Evolutionary conservation across 2,888 invertebrate species (phyloP), one percentile per base, ranked within the genome.

Genomic region (Baccha elongata): DNA sequence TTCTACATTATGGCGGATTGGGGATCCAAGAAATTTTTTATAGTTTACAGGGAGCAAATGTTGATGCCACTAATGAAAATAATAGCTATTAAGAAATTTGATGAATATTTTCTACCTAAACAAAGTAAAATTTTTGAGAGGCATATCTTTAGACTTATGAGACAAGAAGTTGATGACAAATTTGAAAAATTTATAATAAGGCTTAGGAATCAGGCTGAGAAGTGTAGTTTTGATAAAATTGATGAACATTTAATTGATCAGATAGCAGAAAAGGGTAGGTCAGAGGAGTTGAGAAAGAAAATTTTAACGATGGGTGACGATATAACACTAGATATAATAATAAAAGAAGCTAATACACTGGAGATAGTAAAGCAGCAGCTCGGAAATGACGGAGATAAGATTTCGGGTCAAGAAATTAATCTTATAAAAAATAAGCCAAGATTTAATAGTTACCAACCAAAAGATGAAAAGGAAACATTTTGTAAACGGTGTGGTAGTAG

Each of bases 191-290:
- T n/a, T n/a, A n/a, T n/a, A n/a, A n/a, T n/a, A n/a, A n/a, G n/a
- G n/a, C n/a, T n/a, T n/a, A n/a, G 23, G n/a, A 72, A 87, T 42
- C 88, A 89, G 84, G 87, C 87, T 4, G 68, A 74, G 11, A 86
- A 86, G 60, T 87, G 87, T 76, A 68, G 78, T 40, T 88, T 87
- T 84, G 86, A 85, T 23, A 10, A 86, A 85, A 23, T 52, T 52
- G 65, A 52, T n/a, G n/a, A n/a, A n/a, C n/a, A n/a, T n/a, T n/a
- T n/a, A n/a, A n/a, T n/a, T n/a, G n/a, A n/a, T n/a, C n/a, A n/a
- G n/a, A n/a, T n/a, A n/a, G n/a, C n/a, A n/a, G n/a, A n/a, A n/a
- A n/a, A n/a, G n/a, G n/a, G n/a, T n/a, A n/a, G n/a, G n/a, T n/a
- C n/a, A n/a, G n/a, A n/a, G n/a, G n/a, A n/a, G n/a, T n/a, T n/a